phyloP scores from a whole-genome alignment of 2,797 vertebrate species.

The Ateles fusciceps region DNA sequence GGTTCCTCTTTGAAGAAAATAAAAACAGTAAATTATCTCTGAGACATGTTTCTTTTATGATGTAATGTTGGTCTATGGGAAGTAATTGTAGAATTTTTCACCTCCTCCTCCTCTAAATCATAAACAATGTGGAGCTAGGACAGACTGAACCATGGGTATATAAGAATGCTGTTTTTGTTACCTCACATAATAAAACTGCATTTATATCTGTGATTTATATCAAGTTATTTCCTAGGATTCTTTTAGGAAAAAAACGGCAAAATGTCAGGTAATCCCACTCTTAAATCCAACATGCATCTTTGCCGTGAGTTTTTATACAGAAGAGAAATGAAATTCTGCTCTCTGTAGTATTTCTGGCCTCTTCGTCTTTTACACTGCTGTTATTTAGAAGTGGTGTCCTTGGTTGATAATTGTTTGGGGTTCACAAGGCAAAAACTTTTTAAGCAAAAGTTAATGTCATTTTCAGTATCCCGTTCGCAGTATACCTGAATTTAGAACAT shows the following conservation, averaged over 20 bases:
- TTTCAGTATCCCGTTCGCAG: not conserved
- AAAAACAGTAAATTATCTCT: not conserved
- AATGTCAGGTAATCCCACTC: not conserved
- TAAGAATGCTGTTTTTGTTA: not conserved
- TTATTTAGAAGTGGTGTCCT: not conserved
- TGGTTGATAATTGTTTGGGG: accelerated
- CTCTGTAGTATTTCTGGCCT: not conserved
- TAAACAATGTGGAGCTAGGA: not conserved
- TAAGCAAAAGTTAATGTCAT: not conserved
- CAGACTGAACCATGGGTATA: accelerated
- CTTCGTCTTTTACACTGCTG: not conserved
- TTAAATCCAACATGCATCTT: not conserved
- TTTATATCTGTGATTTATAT: not conserved
- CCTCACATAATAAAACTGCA: not conserved
- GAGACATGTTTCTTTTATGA: not conserved
- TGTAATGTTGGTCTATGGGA: not conserved
- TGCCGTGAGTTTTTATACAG: not conserved
- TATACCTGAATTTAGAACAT: not conserved
- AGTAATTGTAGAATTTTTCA: not conserved
- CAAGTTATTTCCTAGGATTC: not conserved
- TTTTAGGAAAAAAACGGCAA: not conserved
- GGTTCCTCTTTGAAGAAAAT: not conserved
- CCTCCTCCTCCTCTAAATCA: not conserved
- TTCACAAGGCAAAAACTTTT: not conserved
- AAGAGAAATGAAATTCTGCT: not conserved